Evolutionary conservation across 2,888 invertebrate genomes (phyloP).

Genomic region (Lasioglossum figueresi): DNA sequence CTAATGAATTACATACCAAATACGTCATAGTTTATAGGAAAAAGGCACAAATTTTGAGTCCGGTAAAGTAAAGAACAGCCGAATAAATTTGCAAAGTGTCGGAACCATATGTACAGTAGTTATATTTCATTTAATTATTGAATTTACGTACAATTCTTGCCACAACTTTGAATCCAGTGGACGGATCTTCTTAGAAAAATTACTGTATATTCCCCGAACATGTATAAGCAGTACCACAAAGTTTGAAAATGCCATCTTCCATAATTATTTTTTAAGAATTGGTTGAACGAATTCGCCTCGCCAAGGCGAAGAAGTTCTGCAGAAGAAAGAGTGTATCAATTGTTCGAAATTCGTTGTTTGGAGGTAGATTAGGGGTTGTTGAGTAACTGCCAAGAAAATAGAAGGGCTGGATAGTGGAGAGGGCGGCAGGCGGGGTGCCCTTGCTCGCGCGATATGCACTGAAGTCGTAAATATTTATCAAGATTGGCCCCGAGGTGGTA

Average conservation of each 20-base stretch:
- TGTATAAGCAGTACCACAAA: background rate
- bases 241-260: background rate
- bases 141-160: background rate
- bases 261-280: background rate
- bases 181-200: background rate
- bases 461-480: constrained; percentile 79
- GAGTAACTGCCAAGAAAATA: constrained; percentile 48
- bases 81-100: too few species aligned
- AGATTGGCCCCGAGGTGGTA: constrained; percentile 72
- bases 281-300: background rate
- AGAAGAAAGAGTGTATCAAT: background rate
- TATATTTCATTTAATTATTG: background rate
- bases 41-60: too few species aligned
- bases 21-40: too few species aligned
- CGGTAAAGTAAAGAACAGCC: too few species aligned
- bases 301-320: background rate
- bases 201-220: background rate
- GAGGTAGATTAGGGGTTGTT: constrained; percentile 51
- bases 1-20: too few species aligned
- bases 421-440: constrained; percentile 34
- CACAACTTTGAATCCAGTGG: background rate
- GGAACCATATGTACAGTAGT: too few species aligned
- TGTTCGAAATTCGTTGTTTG: constrained; percentile 42
- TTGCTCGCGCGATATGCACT: constrained; percentile 54
- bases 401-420: constrained; percentile 16